Percentiles rank a stretch among this genome's conserved stretches.
These are phyloP conservation scores for Phylloscopus collybita DNA, from an alignment of 2,797 vertebrate species.

Conservation along the genomic window DNA sequence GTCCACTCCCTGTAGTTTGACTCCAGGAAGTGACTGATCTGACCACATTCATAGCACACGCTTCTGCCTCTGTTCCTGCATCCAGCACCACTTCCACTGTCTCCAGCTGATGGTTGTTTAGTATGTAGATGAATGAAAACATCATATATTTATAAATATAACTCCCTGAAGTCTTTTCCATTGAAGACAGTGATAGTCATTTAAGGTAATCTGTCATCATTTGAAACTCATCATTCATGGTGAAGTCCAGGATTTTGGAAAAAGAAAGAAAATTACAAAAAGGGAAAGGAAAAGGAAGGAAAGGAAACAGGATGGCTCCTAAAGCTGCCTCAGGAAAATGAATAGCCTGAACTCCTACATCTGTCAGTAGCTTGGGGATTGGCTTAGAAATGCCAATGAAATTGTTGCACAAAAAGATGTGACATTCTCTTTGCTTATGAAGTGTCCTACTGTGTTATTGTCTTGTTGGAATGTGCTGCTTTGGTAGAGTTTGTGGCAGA, in stretches of 20 bases:
- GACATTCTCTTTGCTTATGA: neutral
- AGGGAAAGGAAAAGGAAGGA: neutral
- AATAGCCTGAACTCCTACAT: neutral
- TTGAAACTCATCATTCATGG: neutral
- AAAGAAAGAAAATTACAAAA: neutral
- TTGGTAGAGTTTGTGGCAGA: neutral
- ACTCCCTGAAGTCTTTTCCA: neutral
- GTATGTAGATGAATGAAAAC: neutral
- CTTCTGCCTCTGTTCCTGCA: neutral
- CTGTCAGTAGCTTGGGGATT: neutral
- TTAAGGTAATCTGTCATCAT: neutral
- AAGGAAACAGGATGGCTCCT: neutral
- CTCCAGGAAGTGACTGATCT: neutral
- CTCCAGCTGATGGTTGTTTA: neutral
- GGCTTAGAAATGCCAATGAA: neutral
- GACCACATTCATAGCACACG: fast-evolving
- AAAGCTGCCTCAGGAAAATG: neutral
- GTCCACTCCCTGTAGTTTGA: neutral
- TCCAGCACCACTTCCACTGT: neutral
- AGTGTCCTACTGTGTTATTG: neutral
- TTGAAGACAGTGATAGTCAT: neutral
- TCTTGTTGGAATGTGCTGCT: neutral
- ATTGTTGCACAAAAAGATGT: neutral
- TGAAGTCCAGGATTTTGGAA: neutral
- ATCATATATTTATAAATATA: neutral